Base-by-base conservation (phyloP, 2,113 vertebrate genomes). In the Crotalus helleri region DNA sequence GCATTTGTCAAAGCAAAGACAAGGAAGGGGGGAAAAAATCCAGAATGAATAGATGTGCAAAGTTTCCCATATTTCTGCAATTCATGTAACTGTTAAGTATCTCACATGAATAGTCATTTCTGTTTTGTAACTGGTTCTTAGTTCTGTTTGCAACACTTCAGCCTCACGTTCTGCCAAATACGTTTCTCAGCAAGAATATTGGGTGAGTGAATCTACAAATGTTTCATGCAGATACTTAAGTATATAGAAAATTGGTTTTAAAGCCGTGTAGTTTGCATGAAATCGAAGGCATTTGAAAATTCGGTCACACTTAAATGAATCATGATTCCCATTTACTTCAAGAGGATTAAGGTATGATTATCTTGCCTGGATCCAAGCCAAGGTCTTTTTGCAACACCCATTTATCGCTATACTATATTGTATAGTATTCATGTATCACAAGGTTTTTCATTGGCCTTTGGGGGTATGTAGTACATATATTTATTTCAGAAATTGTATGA, bases 1-100 rank as follows among this genome's bases (percentile, higher is more conserved):
- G 61, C 29, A 69, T n/a, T 69, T 69, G 59, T 92, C 44, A 55
- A n/a, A 88, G 64, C 51, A 88, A 44, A 54, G 2, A 44, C 7
- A 53, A 21, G 61, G 46, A 9, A 46, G 29, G n/a, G 5, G 8
- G 0, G 0, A 3, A 6, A 0, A 23, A 17, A 23, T 19, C 51
- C 21, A 85, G n/a, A 57, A 58, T 26, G 54, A 44, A 74, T 55
- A 53, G 13, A 53, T 44, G 74, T 92, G 61, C 69, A 51, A 69
- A 54, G 51, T 46, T 89, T 74, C 61, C 51, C 59, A 88, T 23
- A 44, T 69, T 88, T 74, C 87, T 74, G 12, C 23, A 54, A 19
- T 87, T 74, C 90, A 39, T 19, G 17, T 23, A 89, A 90, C 17
- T 23, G 4, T 24, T 46, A 81, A n/a, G 85, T 91, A 23, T 2